Percentiles rank a stretch among this genome's conserved stretches.
Conservation (phyloP, 2,113 vertebrate species). For the Meleagris gallopavo region DNA sequence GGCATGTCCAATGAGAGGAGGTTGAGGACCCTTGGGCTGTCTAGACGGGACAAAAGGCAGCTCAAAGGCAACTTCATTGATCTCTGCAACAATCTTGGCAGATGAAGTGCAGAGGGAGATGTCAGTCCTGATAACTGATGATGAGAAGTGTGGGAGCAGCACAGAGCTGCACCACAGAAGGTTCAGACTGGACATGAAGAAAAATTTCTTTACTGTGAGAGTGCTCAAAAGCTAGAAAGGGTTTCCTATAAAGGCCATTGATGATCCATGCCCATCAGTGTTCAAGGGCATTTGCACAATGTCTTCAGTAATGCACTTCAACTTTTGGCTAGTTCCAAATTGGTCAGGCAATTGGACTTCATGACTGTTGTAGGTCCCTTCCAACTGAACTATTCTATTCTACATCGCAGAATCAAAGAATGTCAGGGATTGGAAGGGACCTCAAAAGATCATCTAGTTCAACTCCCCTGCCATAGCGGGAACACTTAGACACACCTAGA, state of each 20-base stretch:
- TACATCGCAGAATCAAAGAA: neutral
- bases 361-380: neutral
- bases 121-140: neutral
- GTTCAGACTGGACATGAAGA: neutral
- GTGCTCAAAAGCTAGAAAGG: neutral
- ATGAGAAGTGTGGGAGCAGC: neutral
- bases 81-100: neutral
- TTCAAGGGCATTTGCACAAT: neutral
- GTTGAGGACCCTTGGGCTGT: neutral
- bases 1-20: neutral
- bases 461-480: too few relatives aligned
- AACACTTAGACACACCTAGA: too few relatives aligned
- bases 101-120: neutral
- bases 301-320: neutral
- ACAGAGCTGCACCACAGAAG: neutral
- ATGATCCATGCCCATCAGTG: neutral
- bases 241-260: neutral
- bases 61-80: neutral
- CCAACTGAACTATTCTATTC: neutral
- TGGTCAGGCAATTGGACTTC: neutral
- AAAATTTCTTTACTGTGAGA: neutral
- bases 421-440: too few relatives aligned
- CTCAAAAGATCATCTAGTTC: too few relatives aligned
- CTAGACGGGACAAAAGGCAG: neutral
- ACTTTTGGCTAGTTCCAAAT: neutral